Conservation (phyloP, 2,113 vertebrate species). For the Corythornis madagascariensis region DNA sequence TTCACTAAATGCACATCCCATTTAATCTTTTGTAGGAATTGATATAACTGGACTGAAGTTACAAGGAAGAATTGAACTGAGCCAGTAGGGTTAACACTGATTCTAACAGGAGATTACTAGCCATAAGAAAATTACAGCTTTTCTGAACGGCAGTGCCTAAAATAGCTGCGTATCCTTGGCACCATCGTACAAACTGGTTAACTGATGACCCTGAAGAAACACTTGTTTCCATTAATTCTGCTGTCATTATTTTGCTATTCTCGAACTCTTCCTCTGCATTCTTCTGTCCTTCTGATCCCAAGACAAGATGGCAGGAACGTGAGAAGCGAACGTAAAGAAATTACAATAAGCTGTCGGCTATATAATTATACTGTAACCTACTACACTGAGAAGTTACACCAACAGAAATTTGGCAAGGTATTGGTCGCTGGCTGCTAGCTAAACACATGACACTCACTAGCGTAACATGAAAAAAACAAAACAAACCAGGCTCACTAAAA, state of each 20-base stretch:
- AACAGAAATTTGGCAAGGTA: constrained; percentile 43
- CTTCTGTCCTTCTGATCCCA: constrained; percentile 25
- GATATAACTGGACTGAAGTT: constrained; percentile 57
- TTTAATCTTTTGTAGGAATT: constrained; percentile 51
- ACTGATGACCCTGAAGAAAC: constrained; percentile 51
- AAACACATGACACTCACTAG: constrained; percentile 52
- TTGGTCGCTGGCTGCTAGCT: constrained; percentile 3
- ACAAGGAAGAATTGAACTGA: constrained; percentile 55
- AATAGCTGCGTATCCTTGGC: constrained; percentile 17
- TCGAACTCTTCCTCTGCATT: constrained; percentile 46
- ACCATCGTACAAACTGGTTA: constrained; percentile 35
- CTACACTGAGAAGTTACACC: constrained; percentile 58
- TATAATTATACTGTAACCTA: constrained; percentile 44
- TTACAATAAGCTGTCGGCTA: constrained; percentile 26
- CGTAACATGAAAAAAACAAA: background rate
- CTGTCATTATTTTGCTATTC: background rate
- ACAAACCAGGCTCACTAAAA: background rate
- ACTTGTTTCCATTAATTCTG: constrained; percentile 4
- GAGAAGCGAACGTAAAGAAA: constrained; percentile 43
- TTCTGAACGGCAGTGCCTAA: constrained; percentile 52
- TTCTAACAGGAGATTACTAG: constrained; percentile 46
- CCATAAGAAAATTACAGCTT: constrained; percentile 44
- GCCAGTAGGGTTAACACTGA: constrained; percentile 24
- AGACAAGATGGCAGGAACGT: constrained; percentile 32
- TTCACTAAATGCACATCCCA: constrained; percentile 64